Evolutionary conservation across 1,140 invertebrate species (phyloP).

Genomic region (Potamilus streckersoni): DNA sequence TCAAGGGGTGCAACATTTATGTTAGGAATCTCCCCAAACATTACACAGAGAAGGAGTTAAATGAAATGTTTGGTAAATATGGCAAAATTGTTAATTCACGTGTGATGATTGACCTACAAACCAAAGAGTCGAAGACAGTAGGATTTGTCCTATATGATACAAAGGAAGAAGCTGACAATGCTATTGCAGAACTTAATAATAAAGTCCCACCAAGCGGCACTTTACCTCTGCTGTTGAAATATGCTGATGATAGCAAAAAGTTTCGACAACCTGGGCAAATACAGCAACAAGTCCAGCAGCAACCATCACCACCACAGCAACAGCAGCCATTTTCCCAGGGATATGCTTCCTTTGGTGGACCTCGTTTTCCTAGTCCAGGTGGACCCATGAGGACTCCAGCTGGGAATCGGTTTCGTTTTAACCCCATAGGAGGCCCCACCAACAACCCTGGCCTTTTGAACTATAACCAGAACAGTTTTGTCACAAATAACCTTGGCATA

Average conservation of each 20-base stretch:
- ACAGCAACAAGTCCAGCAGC: too few relatives aligned
- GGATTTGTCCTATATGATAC: constrained; percentile 81
- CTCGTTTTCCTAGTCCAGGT: background rate
- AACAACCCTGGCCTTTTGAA: too few relatives aligned
- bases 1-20: constrained; percentile 94
- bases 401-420: constrained; percentile 34
- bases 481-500: too few relatives aligned
- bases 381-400: constrained; percentile 25
- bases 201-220: constrained; percentile 83
- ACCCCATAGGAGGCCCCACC: constrained; percentile 28
- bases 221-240: constrained; percentile 84
- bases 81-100: constrained; percentile 91
- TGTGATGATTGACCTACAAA: constrained; percentile 86
- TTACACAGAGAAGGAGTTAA: constrained; percentile 76
- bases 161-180: constrained; percentile 81
- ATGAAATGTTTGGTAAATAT: constrained; percentile 85
- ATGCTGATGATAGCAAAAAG: constrained; percentile 88
- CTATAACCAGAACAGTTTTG: too few relatives aligned
- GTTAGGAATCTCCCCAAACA: constrained; percentile 87
- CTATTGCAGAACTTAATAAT: constrained; percentile 85
- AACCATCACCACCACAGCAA: background rate
- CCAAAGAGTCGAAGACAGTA: constrained; percentile 85
- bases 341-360: constrained; percentile 2
- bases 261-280: too few relatives aligned
- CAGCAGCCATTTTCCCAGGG: constrained; percentile 26